Evolutionary conservation across 2,888 invertebrate genomes (phyloP), one percentile per base, ranked within the genome.

Genomic region (Lasiommata megera): DNA sequence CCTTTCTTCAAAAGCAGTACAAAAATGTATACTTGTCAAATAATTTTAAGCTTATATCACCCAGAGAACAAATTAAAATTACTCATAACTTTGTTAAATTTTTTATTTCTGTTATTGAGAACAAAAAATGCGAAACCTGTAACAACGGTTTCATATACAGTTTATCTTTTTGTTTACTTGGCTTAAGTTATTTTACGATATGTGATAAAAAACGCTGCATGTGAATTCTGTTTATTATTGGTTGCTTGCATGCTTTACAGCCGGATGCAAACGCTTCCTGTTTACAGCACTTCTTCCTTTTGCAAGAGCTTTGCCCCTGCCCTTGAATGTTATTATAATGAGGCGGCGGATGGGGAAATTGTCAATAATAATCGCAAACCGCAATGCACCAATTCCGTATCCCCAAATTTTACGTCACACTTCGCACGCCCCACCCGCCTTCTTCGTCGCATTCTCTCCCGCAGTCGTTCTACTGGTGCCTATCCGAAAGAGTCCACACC

Each of bases 271-370:
- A 71, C 76, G 65, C 73, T 80, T 56, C 81, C 78, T 68, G 74
- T 74, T 67, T 72, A 80, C 66, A 82, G 78, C 74, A 82, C 84
- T 73, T 84, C 80, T 67, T 79, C 80, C 65, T 82, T 81, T 68
- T 82, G 79, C 70, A 81, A 84, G 80, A 84, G 80, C 70, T 82
- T 84, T 84, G 80, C 73, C 69, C 76, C 76, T 56, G 61, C 73
- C 54, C 74, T 76, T 52, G 56, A 69, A 40, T 61, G 64, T 64
- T 70, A 70, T 63, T 72, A 64, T 18, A 50, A 55, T 18, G 38
- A 57, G 43, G 18, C 54, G 48, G 38, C 38, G 60, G 57, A 23
- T 31, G 54, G 54, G 50, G 60, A 54, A n/a, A 23, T 29, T 37
- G 31, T 43, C 34, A 54, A 29, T 36, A 36, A 54, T 12, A 11